Conservation (phyloP, 37 sponge, comb jelly and placozoan genomes). For the Axinella damicornis region DNA sequence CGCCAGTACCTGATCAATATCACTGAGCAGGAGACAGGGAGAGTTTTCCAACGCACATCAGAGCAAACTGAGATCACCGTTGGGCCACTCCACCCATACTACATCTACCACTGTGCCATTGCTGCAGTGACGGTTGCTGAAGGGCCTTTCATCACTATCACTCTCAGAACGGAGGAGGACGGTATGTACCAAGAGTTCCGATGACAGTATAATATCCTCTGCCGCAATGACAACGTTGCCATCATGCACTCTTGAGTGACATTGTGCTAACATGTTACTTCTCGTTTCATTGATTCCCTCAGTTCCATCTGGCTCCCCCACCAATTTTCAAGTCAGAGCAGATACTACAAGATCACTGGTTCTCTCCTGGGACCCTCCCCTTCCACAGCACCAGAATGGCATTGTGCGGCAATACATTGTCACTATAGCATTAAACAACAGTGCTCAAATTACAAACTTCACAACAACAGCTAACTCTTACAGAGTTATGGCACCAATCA, state of each 20-base stretch:
- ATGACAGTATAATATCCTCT: too few species aligned
- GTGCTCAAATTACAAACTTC: neutral
- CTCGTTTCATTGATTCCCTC: neutral
- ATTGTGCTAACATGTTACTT: too few species aligned
- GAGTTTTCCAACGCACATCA: neutral
- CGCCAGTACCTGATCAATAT: slow-evolving; percentile 28
- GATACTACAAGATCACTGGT: neutral
- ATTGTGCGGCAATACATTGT: slow-evolving; percentile 5
- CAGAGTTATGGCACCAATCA: neutral
- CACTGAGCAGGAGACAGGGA: neutral
- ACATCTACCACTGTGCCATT: slow-evolving; percentile 31
- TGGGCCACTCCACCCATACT: slow-evolving; percentile 22
- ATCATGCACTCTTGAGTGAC: too few species aligned
- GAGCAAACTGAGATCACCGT: neutral
- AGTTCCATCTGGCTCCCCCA: slow-evolving; percentile 21
- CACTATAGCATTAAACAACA: neutral
- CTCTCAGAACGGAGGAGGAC: slow-evolving; percentile 33
- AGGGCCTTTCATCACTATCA: slow-evolving; percentile 18
- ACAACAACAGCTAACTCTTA: neutral
- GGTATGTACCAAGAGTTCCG: too few species aligned
- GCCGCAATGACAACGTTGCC: too few species aligned
- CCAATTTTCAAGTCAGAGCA: neutral
- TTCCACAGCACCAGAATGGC: slow-evolving; percentile 35
- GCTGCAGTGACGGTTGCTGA: slow-evolving; percentile 31
- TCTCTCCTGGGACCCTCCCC: slow-evolving; percentile 13